These are phyloP conservation scores for Meriones unguiculatus DNA, from an alignment of 2,113 vertebrate genomes.

Conservation along the genomic window DNA sequence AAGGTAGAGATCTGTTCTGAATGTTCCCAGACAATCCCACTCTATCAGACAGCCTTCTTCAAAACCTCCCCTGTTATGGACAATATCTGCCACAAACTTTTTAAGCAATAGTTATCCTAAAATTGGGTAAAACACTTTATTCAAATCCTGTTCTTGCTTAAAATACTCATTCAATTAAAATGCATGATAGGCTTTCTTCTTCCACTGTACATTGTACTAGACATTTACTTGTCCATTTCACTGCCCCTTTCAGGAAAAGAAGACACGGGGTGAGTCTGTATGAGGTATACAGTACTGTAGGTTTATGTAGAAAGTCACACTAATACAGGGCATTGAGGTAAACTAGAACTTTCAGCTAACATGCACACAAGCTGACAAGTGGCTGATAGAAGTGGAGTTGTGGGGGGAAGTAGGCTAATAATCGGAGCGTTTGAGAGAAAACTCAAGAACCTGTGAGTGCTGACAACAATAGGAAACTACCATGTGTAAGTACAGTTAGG, in stretches of 20 bases:
- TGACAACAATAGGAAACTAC: slow-evolving; percentile 7
- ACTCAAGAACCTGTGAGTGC: neutral
- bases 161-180: slow-evolving; percentile 15
- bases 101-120: neutral
- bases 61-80: neutral
- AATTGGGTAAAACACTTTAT: slow-evolving; percentile 42
- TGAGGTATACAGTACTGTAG: neutral
- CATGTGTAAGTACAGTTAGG: neutral
- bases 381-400: slow-evolving; percentile 19
- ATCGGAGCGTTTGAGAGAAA: slow-evolving; percentile 31
- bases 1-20: neutral
- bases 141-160: neutral
- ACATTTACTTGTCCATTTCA: slow-evolving; percentile 11
- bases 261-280: neutral
- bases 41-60: neutral
- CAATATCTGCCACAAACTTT: neutral
- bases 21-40: neutral
- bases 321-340: neutral
- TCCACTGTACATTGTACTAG: neutral
- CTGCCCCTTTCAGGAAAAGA: neutral
- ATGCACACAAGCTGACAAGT: neutral
- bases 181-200: slow-evolving; percentile 13
- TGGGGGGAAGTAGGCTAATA: neutral
- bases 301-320: neutral
- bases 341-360: slow-evolving; percentile 14